phyloP scores from a whole-genome alignment of 2,888 invertebrate genomes.

The Steinernema scapterisci region DNA sequence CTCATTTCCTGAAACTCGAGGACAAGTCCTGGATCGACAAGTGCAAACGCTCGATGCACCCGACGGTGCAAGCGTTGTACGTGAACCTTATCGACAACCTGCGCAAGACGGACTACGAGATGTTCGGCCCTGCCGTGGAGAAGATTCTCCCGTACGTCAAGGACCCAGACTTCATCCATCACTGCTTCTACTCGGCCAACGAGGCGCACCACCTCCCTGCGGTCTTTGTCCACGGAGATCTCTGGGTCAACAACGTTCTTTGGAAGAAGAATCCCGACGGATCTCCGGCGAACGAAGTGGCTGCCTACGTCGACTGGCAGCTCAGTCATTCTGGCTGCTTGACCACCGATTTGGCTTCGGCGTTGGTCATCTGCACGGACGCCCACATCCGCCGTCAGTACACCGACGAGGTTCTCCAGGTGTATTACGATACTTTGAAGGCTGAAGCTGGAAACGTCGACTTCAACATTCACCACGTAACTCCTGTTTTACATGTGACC shows the following conservation, averaged over 20 bases:
- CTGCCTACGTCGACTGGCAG: slow-evolving; percentile 28
- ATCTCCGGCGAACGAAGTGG: not conserved
- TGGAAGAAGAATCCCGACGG: slow-evolving; percentile 14
- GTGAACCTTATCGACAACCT: slow-evolving; percentile 9
- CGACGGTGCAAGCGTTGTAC: slow-evolving; percentile 3
- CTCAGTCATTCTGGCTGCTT: slow-evolving; percentile 17
- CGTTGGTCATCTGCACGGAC: slow-evolving; percentile 6
- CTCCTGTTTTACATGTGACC: not conserved
- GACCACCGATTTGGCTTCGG: slow-evolving; percentile 8
- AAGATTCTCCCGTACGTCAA: slow-evolving; percentile 10
- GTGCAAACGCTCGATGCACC: slow-evolving; percentile 20
- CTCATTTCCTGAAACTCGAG: slow-evolving; percentile 16
- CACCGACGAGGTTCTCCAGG: not conserved
- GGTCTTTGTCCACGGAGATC: slow-evolving; percentile 14
- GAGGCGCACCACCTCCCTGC: slow-evolving; percentile 15
- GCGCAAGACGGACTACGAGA: not conserved
- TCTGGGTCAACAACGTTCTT: slow-evolving; percentile 18
- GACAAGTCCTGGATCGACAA: slow-evolving; percentile 4
- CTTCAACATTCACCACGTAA: not conserved
- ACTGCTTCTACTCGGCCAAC: slow-evolving; percentile 17
- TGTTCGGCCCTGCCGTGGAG: not conserved
- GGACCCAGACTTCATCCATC: slow-evolving; percentile 14
- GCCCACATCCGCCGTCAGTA: not conserved
- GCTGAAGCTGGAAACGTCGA: not conserved
- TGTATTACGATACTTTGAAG: slow-evolving; percentile 5